A percentile compares a stretch with the other conserved stretches of the same genome.
Conservation (phyloP, 1,140 invertebrate species). For the Drosophila santomea region DNA sequence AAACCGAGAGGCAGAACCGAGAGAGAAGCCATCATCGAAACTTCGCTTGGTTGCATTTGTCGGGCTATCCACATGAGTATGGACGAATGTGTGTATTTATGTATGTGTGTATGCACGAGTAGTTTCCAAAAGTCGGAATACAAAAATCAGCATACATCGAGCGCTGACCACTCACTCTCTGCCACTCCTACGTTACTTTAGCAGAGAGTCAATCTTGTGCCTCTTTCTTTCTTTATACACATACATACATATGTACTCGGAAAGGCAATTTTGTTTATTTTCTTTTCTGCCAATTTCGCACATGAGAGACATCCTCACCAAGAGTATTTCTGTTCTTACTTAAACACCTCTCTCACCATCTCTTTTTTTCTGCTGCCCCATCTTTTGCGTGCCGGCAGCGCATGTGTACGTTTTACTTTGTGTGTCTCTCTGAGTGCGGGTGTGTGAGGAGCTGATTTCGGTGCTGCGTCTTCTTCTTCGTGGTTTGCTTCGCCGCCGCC, state of each 20-base stretch:
- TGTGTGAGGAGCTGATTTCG: constrained; percentile 57
- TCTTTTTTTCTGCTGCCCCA: constrained; percentile 1
- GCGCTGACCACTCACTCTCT: constrained; percentile 36
- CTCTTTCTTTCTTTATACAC: constrained; percentile 36
- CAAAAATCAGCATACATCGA: constrained; percentile 29
- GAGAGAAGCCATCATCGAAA: constrained; percentile 28
- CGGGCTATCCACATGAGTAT: constrained; percentile 9
- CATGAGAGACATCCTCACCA: constrained; percentile 11
- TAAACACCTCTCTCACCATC: constrained; percentile 31
- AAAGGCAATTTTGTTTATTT: constrained; percentile 71
- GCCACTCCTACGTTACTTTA: constrained; percentile 36
- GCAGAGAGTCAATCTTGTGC: constrained; percentile 58
- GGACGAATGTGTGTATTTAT: not conserved
- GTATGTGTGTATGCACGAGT: not conserved
- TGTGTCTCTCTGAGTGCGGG: constrained; percentile 12
- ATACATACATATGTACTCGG: not conserved
- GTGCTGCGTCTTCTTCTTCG: constrained; percentile 66
- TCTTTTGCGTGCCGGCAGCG: constrained; percentile 39
- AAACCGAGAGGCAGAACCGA: constrained; percentile 29
- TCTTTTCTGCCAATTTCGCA: constrained; percentile 58
- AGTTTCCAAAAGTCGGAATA: constrained; percentile 18
- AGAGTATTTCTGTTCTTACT: constrained; percentile 50
- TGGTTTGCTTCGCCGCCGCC: constrained; percentile 49
- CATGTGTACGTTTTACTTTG: constrained; percentile 54
- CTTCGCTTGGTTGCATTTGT: constrained; percentile 38